Evolutionary conservation across 2,888 invertebrate genomes (phyloP).

Genomic region (Drosophila anomalata): DNA sequence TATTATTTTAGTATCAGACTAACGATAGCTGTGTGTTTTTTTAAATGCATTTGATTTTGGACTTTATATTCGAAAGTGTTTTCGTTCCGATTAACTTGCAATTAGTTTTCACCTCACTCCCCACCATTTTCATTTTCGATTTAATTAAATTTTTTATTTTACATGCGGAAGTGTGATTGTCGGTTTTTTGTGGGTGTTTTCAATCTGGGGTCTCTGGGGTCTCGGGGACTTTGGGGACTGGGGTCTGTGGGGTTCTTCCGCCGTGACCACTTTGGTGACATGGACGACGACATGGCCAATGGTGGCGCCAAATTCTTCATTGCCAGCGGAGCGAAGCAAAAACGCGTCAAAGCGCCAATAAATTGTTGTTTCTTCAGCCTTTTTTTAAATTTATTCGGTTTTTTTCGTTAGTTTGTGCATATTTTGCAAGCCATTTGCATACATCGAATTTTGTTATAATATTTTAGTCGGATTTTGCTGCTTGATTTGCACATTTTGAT

Average conservation of each 20-base stretch:
- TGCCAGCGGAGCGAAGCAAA: conserved; percentile 57
- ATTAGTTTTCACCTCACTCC: conserved; percentile 16
- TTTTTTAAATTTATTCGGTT: conserved; percentile 12
- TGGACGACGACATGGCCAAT: conserved; percentile 58
- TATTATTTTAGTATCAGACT: conserved; percentile 54
- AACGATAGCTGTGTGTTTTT: conserved; percentile 10
- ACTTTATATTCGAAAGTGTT: conserved; percentile 1
- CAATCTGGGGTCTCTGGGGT: background rate
- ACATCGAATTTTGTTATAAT: conserved; percentile 46
- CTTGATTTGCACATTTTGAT: conserved; percentile 34
- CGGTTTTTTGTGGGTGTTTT: background rate
- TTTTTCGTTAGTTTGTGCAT: conserved; percentile 18
- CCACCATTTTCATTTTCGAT: background rate
- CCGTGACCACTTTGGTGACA: conserved; percentile 52
- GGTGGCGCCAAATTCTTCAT: conserved; percentile 68
- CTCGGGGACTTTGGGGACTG: background rate
- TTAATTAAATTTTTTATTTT: background rate
- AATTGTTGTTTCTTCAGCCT: conserved; percentile 21
- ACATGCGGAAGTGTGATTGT: conserved; percentile 15
- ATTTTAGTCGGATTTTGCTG: conserved; percentile 27
- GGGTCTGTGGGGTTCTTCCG: conserved; percentile 15
- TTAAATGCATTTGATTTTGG: background rate
- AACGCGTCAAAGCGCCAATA: conserved; percentile 70
- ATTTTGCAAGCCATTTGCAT: conserved; percentile 61
- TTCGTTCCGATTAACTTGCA: conserved; percentile 40